Conservation (phyloP, 2,888 invertebrate species). For the Netelia virgata region DNA sequence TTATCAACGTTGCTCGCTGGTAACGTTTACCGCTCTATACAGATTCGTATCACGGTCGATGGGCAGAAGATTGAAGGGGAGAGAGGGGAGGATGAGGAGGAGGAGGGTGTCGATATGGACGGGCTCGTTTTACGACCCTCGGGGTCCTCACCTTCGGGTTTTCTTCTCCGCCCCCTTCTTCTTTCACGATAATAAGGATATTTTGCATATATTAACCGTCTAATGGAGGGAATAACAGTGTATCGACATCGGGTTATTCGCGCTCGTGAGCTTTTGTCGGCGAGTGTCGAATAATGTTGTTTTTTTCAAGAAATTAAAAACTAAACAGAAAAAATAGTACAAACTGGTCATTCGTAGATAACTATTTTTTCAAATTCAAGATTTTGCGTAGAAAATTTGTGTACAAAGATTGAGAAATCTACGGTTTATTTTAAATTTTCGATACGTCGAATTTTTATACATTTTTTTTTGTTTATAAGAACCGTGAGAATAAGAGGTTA, state of each 20-base stretch:
- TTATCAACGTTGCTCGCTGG: slow-evolving; percentile 69
- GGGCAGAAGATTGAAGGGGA: slow-evolving; percentile 2
- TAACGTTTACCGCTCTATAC: slow-evolving; percentile 62
- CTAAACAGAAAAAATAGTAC: not conserved
- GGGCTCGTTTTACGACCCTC: slow-evolving; percentile 73
- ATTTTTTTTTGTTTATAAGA: slow-evolving; percentile 2
- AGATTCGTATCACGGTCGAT: slow-evolving; percentile 74
- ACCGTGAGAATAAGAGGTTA: slow-evolving; percentile 56
- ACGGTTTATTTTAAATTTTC: not conserved
- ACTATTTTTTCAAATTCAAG: not conserved
- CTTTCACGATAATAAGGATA: slow-evolving; percentile 81
- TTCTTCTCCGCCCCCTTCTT: slow-evolving; percentile 30
- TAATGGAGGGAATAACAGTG: slow-evolving; percentile 79
- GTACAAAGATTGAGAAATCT: slow-evolving; percentile 10
- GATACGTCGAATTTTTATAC: not conserved
- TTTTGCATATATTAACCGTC: slow-evolving; percentile 83
- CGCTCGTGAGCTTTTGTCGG: slow-evolving; percentile 76
- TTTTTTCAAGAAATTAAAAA: not conserved
- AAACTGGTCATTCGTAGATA: no score
- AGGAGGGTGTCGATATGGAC: not conserved
- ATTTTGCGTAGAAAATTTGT: not conserved
- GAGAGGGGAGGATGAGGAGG: not conserved
- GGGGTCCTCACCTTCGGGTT: slow-evolving; percentile 48
- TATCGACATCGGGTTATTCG: slow-evolving; percentile 71
- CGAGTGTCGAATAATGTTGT: slow-evolving; percentile 31